Percentiles rank a stretch among this genome's conserved stretches.
phyloP scores from a whole-genome alignment of 2,797 vertebrate species.

The Takifugu ocellatus region DNA sequence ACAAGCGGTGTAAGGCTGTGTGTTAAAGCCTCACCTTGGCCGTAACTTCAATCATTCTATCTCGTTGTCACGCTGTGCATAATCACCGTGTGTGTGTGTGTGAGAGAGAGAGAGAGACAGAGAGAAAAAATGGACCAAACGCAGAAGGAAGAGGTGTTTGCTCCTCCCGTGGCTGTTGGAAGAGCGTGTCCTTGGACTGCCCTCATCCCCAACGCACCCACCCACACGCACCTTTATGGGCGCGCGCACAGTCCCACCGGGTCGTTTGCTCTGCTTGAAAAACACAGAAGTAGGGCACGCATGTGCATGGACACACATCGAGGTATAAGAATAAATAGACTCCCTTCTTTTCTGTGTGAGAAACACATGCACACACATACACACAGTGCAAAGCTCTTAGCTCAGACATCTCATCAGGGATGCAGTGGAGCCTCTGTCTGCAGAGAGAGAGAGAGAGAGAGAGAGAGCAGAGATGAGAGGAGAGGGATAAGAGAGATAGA shows the following conservation, averaged over 20 bases:
- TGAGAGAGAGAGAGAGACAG: too few relatives aligned
- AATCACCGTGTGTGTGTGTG: conserved; percentile 42
- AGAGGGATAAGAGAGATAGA: conserved; percentile 49
- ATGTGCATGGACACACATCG: conserved; percentile 20
- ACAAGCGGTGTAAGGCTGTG: conserved; percentile 28
- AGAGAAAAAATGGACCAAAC: conserved; percentile 42
- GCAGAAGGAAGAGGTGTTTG: conserved; percentile 51
- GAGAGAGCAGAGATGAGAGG: conserved; percentile 46
- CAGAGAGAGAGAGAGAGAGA: conserved; percentile 60
- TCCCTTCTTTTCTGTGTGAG: conserved; percentile 19
- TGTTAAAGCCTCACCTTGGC: conserved; percentile 55
- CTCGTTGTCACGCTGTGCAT: conserved; percentile 46
- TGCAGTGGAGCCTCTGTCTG: conserved; percentile 75
- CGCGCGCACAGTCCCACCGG: conserved; percentile 21
- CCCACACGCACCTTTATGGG: conserved; percentile 12
- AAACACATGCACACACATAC: conserved; percentile 14
- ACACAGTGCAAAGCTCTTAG: conserved; percentile 46
- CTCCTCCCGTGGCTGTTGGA: conserved; percentile 60
- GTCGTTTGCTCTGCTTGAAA: conserved; percentile 56
- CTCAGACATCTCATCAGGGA: conserved; percentile 77
- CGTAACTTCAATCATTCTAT: conserved; percentile 59
- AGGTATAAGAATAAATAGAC: conserved; percentile 35
- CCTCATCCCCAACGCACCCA: conserved; percentile 70
- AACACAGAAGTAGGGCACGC: conserved; percentile 42
- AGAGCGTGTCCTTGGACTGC: conserved; percentile 78